Conservation (phyloP, 2,888 invertebrate genomes). For the Ptilodon capucinus region DNA sequence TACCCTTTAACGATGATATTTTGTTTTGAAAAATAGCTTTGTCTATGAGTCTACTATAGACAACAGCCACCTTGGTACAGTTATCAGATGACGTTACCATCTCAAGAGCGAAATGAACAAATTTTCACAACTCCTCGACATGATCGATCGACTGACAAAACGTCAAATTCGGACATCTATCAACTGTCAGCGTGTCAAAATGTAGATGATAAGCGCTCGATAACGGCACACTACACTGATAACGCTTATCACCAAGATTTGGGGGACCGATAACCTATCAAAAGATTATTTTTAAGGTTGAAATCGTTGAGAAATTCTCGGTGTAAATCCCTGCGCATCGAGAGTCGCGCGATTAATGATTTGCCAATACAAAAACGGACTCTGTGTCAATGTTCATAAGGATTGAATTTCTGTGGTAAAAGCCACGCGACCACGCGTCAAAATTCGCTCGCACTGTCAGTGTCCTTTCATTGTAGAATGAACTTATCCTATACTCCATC, state of each 20-base stretch:
- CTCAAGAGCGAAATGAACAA: conserved; percentile 3
- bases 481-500: too few species aligned
- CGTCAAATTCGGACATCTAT: conserved; percentile 51
- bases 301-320: conserved; percentile 23
- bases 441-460: too few species aligned
- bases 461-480: too few species aligned
- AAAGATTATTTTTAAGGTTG: conserved; percentile 17
- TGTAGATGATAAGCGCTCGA: conserved; percentile 48
- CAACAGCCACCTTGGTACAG: background rate
- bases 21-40: too few species aligned
- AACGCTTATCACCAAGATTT: conserved; percentile 34
- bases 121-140: conserved; percentile 18
- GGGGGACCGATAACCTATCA: conserved; percentile 25
- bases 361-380: too few species aligned
- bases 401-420: too few species aligned
- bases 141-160: conserved; percentile 59
- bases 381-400: too few species aligned
- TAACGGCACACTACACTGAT: conserved; percentile 24
- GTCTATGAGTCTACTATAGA: too few species aligned
- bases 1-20: too few species aligned
- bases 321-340: too few species aligned
- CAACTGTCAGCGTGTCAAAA: conserved; percentile 63
- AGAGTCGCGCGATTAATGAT: too few species aligned
- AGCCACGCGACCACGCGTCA: too few species aligned
- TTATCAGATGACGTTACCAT: background rate